These are phyloP conservation scores for Campopleginae sp. DNA, from an alignment of 2,888 invertebrate genomes.

Conservation along the genomic window DNA sequence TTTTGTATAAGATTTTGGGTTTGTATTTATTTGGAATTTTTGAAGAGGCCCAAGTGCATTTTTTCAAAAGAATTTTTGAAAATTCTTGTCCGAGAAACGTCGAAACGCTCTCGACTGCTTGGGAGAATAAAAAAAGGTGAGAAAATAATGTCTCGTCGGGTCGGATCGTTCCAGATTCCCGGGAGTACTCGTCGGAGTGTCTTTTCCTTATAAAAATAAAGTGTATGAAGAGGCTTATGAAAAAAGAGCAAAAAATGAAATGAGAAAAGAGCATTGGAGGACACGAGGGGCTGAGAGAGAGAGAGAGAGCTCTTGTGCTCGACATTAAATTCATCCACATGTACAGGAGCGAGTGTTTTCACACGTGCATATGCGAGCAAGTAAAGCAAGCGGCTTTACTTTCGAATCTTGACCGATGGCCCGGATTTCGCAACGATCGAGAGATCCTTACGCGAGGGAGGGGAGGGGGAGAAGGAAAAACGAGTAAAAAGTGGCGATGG, in stretches of 20 bases:
- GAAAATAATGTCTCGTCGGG: conserved; percentile 2
- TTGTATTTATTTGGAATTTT: no score
- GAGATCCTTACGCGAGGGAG: conserved; percentile 59
- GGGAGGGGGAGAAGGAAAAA: background rate
- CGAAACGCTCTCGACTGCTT: no score
- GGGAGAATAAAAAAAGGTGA: background rate
- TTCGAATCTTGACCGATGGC: conserved; percentile 78
- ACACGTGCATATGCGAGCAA: conserved; percentile 8
- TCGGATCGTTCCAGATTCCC: conserved; percentile 45
- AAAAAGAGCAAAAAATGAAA: conserved; percentile 2
- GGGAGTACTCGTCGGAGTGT: conserved; percentile 15
- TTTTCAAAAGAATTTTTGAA: no score
- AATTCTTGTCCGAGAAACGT: no score
- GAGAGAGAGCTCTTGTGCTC: conserved; percentile 38
- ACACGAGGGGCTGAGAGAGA: conserved; percentile 36
- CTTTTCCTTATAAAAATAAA: conserved; percentile 43
- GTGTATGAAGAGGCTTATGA: conserved; percentile 27
- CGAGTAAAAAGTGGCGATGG: conserved; percentile 29
- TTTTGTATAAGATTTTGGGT: no score
- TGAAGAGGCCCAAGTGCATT: no score
- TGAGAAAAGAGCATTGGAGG: conserved; percentile 55
- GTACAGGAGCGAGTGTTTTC: background rate
- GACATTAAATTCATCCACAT: conserved; percentile 47
- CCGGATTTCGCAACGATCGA: conserved; percentile 70
- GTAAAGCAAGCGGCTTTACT: conserved; percentile 68